Base-by-base conservation (phyloP, 2,113 vertebrate genomes). In the Pterocles burchelli region DNA sequence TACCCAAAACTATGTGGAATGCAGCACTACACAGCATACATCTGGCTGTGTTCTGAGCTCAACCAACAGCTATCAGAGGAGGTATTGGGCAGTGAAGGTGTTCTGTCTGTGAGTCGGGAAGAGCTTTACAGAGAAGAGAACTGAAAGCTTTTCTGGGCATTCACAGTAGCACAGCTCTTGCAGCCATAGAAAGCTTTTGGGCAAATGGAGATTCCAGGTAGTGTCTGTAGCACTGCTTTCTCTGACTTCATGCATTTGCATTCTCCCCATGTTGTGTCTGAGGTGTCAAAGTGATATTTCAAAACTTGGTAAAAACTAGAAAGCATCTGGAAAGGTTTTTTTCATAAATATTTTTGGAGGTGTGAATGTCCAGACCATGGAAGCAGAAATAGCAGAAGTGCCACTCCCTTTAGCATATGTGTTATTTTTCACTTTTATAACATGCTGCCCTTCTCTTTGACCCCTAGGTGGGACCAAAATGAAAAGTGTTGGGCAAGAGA, bases 1-100 rank as follows among this genome's bases (percentile, higher is more conserved):
- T 28, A 88, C 26, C 29, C 38, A 85, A 87, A 91, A 13, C 10
- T 29, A 38, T 9, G 13, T 13, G 0, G 0, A 85, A 13, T 1
- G 4, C 14, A 54, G 57, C 43, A 34, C 15, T 2, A 3, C 21
- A n/a, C 11, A 72, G 18, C 0, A 1, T 17, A 19, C 7, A 29
- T 20, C 17, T 81, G 38, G 6, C 16, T 85, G 1, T 28, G 7
- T 20, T 58, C 80, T 84, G 75, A 73, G 24, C 9, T 57, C 49
- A 92, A 61, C 5, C 20, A 65, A 49, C 33, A 55, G 15, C 18
- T 92, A 61, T 63, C 8, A 65, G 62, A 24, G 14, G 6, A 31
- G 31, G 5, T 67, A 38, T 24, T 33, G 36, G 18, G 19, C 29
- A 29, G 36, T 51, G 52, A 82, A 85, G 38, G 13, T 3, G 1